A percentile compares a stretch with the other conserved stretches of the same genome.
Evolutionary conservation across 2,888 invertebrate species (phyloP).

Genomic region (Nomada goodeniana): DNA sequence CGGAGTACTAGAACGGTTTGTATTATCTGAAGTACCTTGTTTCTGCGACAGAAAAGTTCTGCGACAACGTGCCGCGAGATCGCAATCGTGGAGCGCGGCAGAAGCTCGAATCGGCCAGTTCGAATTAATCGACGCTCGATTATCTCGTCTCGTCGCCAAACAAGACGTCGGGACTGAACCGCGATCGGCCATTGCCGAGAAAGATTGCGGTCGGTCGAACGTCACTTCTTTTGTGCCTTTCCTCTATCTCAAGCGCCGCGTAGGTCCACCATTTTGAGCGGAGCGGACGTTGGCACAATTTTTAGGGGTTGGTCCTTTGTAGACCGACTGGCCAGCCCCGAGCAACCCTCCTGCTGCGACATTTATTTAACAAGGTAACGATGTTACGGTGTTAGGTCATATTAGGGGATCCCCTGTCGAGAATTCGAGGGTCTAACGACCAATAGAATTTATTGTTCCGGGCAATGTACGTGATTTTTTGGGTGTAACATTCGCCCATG

Average conservation of each 20-base stretch:
- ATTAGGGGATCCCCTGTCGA: constrained; percentile 79
- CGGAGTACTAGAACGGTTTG: neutral
- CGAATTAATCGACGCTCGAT: constrained; percentile 30
- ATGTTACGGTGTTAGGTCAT: constrained; percentile 78
- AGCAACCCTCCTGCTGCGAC: constrained; percentile 76
- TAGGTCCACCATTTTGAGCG: constrained; percentile 78
- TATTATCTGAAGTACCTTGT: neutral
- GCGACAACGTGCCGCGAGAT: neutral
- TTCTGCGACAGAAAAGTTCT: neutral
- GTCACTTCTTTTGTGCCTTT: constrained; percentile 47
- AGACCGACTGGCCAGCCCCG: constrained; percentile 65
- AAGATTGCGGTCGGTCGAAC: constrained; percentile 48
- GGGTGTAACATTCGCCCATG: constrained; percentile 56
- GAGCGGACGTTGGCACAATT: constrained; percentile 78
- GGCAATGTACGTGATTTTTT: constrained; percentile 70
- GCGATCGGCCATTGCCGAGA: constrained; percentile 51
- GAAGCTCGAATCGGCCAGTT: constrained; percentile 12
- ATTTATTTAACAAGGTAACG: constrained; percentile 82
- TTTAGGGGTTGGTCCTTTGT: constrained; percentile 77
- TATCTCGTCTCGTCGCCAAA: constrained; percentile 22
- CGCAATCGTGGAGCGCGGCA: neutral
- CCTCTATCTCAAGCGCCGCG: constrained; percentile 34
- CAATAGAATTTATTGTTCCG: constrained; percentile 79
- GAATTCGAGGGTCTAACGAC: constrained; percentile 76
- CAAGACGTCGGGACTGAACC: constrained; percentile 34